Evolutionary conservation across 2,888 invertebrate species (phyloP), one percentile per base, ranked within the genome.

Genomic region (Glyphotaelius pellucidus): DNA sequence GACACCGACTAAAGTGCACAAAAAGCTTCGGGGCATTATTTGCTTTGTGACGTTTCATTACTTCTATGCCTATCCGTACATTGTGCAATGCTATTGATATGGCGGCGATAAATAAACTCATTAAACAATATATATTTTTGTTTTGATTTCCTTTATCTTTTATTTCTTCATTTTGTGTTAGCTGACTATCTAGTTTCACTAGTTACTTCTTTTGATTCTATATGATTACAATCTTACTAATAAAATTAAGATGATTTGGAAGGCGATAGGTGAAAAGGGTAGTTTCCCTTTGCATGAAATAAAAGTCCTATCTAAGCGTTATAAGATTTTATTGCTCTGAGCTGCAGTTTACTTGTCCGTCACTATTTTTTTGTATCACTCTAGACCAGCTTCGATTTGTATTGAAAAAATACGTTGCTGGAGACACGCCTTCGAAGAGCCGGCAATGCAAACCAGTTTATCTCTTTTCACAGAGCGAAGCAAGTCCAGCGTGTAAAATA

Each of bases 371-470:
- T 32, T 35, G 35, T 79, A 31, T 35, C 30, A n/a, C 25, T 32
- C 79, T 31, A 89, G 80, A 79, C 88, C 42, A 32, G 47, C 32
- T 47, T 80, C 30, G 85, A 87, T 80, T 87, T 87, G 81, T 87
- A 91, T 91, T 67, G 80, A 87, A 91, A 91, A 91, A 87, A 88
- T n/a, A 31, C 79, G 30, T 42, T 87, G 67, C 32, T 80, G 31
- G 79, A n/a, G 81, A 25, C 83, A 30, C 88, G 80, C 88, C 35
- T 89, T 79, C 83, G 88, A 12, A 84, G 84, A 67, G 52, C 80
- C 52, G 86, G 81, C 86, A 81, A 80, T 88, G 89, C 35, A 91
- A 91, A 91, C 91, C 91, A 89, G 91, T 91, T 91, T 91, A 81
- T 88, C 89, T 83, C 80, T 89, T 89, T 81, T 89, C 88, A 89